These are phyloP conservation scores for Delia radicum DNA, from an alignment of 1,140 invertebrate species.

Conservation along the genomic window DNA sequence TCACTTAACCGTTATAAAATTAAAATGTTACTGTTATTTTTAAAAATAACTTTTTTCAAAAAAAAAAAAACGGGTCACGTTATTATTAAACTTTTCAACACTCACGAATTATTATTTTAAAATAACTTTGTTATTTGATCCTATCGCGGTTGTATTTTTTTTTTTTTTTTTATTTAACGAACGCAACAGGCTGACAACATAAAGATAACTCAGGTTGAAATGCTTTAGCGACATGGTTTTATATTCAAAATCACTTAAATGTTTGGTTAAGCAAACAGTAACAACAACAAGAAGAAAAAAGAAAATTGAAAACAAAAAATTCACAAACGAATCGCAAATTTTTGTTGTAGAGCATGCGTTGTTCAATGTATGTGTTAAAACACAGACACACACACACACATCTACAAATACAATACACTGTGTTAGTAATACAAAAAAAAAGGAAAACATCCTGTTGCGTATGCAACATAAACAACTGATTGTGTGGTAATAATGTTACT, in stretches of 20 bases:
- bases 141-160: background rate
- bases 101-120: background rate
- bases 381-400: background rate
- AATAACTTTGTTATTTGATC: background rate
- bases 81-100: background rate
- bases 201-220: constrained; percentile 47
- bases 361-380: constrained; percentile 3
- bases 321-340: constrained; percentile 20
- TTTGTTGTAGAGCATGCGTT: constrained; percentile 23
- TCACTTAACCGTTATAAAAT: too few species aligned
- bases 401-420: background rate
- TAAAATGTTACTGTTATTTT: background rate
- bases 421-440: background rate
- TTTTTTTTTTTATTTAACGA: too few species aligned
- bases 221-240: constrained; percentile 45
- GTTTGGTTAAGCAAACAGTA: background rate
- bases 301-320: background rate
- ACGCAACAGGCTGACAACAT: constrained; percentile 55
- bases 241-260: constrained; percentile 36
- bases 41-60: background rate
- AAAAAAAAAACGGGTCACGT: background rate
- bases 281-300: constrained; percentile 23
- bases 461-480: background rate
- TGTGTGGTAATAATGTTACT: background rate
- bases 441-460: constrained; percentile 22